Conservation (phyloP, 2,888 invertebrate species). For the Troides oblongomaculatus region DNA sequence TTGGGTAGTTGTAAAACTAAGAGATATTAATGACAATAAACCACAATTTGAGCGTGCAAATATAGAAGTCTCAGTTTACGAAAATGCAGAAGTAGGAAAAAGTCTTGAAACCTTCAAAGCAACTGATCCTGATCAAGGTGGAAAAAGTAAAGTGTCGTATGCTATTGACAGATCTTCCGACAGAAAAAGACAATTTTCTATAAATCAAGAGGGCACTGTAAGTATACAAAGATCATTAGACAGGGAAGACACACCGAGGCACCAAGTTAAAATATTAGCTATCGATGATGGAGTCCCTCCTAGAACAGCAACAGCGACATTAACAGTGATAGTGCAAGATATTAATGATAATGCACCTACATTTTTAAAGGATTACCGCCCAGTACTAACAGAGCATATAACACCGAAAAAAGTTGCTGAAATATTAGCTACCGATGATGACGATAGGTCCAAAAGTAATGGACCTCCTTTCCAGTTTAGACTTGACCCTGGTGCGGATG, state of each 20-base stretch:
- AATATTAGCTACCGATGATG: slow-evolving; percentile 95
- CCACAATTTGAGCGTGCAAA: slow-evolving; percentile 96
- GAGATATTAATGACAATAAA: slow-evolving; percentile 98
- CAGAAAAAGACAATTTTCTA: slow-evolving; percentile 94
- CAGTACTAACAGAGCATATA: slow-evolving; percentile 95
- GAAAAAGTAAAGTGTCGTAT: slow-evolving; percentile 94
- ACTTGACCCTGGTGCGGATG: slow-evolving; percentile 95
- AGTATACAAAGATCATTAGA: slow-evolving; percentile 95
- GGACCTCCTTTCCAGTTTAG: slow-evolving; percentile 98
- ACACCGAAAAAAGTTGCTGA: slow-evolving; percentile 95
- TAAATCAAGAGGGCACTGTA: slow-evolving; percentile 96
- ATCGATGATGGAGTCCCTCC: slow-evolving; percentile 96
- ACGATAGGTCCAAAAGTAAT: slow-evolving; percentile 95
- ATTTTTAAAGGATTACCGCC: slow-evolving; percentile 94
- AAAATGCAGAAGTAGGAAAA: slow-evolving; percentile 95
- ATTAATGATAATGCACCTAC: slow-evolving; percentile 97
- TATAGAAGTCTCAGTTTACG: slow-evolving; percentile 94
- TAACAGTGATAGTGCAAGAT: slow-evolving; percentile 96
- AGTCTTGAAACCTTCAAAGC: slow-evolving; percentile 96
- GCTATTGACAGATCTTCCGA: slow-evolving; percentile 96
- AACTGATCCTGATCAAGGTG: slow-evolving; percentile 97
- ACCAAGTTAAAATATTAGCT: slow-evolving; percentile 97
- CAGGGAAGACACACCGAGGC: slow-evolving; percentile 95
- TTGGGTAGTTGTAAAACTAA: slow-evolving; percentile 94
- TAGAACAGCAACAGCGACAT: slow-evolving; percentile 94